Evolutionary conservation across 2,888 invertebrate species (phyloP), one percentile per base, ranked within the genome.

Genomic region (Pedicia rivosa): DNA sequence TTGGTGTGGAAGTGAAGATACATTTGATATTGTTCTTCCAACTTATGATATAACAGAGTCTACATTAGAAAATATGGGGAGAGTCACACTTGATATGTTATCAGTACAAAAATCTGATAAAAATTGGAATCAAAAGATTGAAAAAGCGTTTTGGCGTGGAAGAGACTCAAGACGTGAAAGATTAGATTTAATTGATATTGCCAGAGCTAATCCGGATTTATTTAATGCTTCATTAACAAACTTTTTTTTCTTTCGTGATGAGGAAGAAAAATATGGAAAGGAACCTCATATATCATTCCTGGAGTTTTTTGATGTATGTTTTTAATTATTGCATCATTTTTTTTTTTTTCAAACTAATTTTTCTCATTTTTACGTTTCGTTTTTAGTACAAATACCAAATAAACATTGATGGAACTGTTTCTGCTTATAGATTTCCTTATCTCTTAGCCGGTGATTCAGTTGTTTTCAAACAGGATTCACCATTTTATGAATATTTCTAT

Each of bases 401-500:
- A 20, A 88, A 79, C 52, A 68, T 97, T 38, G 97, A 97, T 65
- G 97, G 97, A 12, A 90, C 94, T 26, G 95, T 97, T 12, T 94
- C 95, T 14, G 88, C 95, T 1, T 97, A 95, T 59, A 70, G 95
- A 43, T 70, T 92, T 45, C 94, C 95, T 0, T 94, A 91, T 57
- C 67, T 97, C 14, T 60, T 97, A 43, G 83, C 75, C 30, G 92
- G 94, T 2, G 83, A 86, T 50, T 78, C 88, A 1, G 61, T 90
- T 41, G 77, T 94, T 10, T 66, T 97, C 10, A 97, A 97, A 63
- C 92, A 92, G 61, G 75, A 83, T 17, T 95, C 95, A 0, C 71
- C 74, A n/a, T 95, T 86, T 60, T 87, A 90, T 56, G 95, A 97
- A 66, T 83, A 87, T 64, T 97, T 92, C 61, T 97, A 97, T 54